Percentiles rank a stretch among this genome's conserved stretches.
Conservation (phyloP, 2,797 vertebrate species). For the Lindbergichthys nudifrons region DNA sequence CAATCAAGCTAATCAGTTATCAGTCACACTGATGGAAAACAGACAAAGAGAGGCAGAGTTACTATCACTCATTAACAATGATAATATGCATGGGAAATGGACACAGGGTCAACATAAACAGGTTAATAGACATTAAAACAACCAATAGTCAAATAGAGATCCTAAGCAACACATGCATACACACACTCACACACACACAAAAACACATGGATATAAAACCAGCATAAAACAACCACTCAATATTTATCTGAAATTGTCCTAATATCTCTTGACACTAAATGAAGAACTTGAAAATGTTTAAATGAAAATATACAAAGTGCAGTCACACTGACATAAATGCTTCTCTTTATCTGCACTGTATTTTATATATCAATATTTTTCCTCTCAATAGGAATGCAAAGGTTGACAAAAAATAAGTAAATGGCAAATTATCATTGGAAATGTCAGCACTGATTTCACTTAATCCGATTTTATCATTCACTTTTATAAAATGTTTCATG, state of each 20-base stretch:
- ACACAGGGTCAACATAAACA: slow-evolving; percentile 21
- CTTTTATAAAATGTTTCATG: slow-evolving; percentile 49
- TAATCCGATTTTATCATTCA: slow-evolving; percentile 52
- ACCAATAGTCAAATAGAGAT: neutral
- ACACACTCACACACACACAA: neutral
- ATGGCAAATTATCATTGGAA: slow-evolving; percentile 37
- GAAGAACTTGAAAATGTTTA: neutral
- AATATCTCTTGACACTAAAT: neutral
- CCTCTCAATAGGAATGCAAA: slow-evolving; percentile 12
- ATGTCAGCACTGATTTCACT: slow-evolving; percentile 53
- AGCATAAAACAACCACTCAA: neutral
- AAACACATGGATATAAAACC: neutral
- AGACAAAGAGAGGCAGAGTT: neutral
- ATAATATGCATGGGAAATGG: slow-evolving; percentile 12
- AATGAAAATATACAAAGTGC: neutral
- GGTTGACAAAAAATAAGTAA: neutral
- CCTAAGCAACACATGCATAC: neutral
- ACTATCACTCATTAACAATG: slow-evolving; percentile 3
- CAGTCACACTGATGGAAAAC: slow-evolving; percentile 25
- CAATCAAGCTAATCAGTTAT: slow-evolving; percentile 28
- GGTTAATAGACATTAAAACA: slow-evolving; percentile 16
- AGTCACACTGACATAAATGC: neutral
- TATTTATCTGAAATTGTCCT: neutral
- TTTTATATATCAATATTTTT: neutral
- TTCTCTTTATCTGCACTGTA: neutral